Base-by-base conservation (phyloP, 2,888 invertebrate genomes). In the Pardosa pseudoannulata region DNA sequence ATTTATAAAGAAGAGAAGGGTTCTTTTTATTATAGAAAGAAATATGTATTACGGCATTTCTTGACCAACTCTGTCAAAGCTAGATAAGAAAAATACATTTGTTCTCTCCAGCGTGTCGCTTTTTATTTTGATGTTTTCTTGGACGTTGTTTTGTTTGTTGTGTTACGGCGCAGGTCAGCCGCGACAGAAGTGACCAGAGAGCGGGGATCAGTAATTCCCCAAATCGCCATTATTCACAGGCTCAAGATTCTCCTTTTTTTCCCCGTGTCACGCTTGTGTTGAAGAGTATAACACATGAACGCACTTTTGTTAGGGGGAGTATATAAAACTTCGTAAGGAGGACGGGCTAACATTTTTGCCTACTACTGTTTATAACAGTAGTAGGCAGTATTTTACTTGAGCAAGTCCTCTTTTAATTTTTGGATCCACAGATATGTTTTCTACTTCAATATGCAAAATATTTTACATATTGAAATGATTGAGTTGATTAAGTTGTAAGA, bases 1-100 rank as follows among this genome's bases (percentile, higher is more conserved):
- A 36, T 9, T 36, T 36, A n/a, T n/a, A 36, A 36, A 36, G 9
- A 16, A 46, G 13, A 46, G 16, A 46, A 36, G 36, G 5, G 36
- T 11, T 11, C 9, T 1, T 56, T 56, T 56, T 16, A 3, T 56
- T 23, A 23, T 2, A 2, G 23, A 6, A 56, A 56, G 1, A 56
- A 56, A 56, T 56, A 56, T 23, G 23, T 23, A 23, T 23, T 56
- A 56, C 19, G 56, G 56, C 16, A 56, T 23, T 56, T 23, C 23
- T 56, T 23, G 23, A 56, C 56, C 56, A 56, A 5, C 56, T 1
- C 56, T 56, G 56, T 56, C 56, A 56, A 56, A 56, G 56, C 19
- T 23, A 56, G 56, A 56, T 56, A 56, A 56, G 56, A 56, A 23
- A 56, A 56, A 56, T 56, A 56, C 56, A 56, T 56, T 56, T 56